These are phyloP conservation scores for Yponomeuta evonymella DNA, from an alignment of 2,888 invertebrate genomes.

Conservation along the genomic window DNA sequence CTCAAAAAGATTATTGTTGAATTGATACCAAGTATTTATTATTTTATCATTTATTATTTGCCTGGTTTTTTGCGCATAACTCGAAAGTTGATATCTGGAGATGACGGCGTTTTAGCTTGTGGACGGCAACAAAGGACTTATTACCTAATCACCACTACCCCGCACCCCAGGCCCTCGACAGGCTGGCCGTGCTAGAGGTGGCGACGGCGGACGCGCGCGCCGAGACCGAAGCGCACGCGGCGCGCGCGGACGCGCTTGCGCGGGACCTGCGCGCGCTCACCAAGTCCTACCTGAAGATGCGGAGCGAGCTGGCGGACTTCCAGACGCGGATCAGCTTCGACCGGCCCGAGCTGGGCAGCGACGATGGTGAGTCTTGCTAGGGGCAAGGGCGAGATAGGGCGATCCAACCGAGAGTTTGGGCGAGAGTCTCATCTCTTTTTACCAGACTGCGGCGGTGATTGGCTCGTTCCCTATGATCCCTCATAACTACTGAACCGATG, in stretches of 20 bases:
- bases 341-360: slow-evolving; percentile 47
- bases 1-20: too few relatives aligned
- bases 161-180: slow-evolving; percentile 45
- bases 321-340: slow-evolving; percentile 53
- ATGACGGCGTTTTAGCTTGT: too few relatives aligned
- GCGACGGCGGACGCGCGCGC: slow-evolving; percentile 70
- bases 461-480: too few relatives aligned
- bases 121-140: too few relatives aligned
- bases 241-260: slow-evolving; percentile 46
- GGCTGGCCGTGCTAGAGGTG: slow-evolving; percentile 66
- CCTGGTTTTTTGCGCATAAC: too few relatives aligned
- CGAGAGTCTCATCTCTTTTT: too few relatives aligned
- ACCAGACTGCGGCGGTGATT: too few relatives aligned
- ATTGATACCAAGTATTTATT: too few relatives aligned
- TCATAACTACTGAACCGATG: too few relatives aligned
- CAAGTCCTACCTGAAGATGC: slow-evolving; percentile 61
- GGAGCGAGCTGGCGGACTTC: slow-evolving; percentile 61
- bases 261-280: slow-evolving; percentile 60
- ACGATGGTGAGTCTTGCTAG: slow-evolving; percentile 43
- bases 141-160: not conserved
- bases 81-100: too few relatives aligned
- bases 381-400: not conserved
- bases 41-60: too few relatives aligned
- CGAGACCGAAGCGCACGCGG: slow-evolving; percentile 46
- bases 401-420: too few relatives aligned